A percentile compares a stretch with the other conserved stretches of the same genome.
Evolutionary conservation across 2,888 invertebrate species (phyloP).

Genomic region (Lithophane socia): DNA sequence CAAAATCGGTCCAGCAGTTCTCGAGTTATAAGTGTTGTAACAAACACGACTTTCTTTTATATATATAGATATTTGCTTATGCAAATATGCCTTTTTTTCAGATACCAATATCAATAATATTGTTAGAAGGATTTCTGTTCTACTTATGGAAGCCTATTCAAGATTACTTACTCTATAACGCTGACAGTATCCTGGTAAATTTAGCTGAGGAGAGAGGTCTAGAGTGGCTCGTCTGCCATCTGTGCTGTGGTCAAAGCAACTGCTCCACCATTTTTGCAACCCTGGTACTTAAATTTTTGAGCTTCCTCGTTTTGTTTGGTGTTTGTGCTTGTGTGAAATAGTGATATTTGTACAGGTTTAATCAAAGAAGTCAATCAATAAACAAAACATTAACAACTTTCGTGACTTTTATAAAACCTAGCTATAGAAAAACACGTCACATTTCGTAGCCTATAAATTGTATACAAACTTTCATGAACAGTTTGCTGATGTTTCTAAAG

Average conservation of each 20-base stretch:
- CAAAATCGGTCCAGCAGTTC: no score
- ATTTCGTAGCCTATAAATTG: neutral
- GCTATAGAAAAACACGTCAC: neutral
- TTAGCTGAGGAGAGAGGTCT: conserved; percentile 69
- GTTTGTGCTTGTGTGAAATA: conserved; percentile 64
- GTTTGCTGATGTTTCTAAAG: neutral
- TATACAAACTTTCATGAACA: neutral
- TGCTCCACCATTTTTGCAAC: conserved; percentile 73
- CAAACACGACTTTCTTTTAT: no score
- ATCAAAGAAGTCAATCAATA: conserved; percentile 10
- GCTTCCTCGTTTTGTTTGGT: conserved; percentile 71
- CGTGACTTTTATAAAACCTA: neutral
- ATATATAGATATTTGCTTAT: no score
- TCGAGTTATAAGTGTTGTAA: no score
- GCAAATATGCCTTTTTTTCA: conserved; percentile 71
- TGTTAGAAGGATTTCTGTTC: conserved; percentile 74
- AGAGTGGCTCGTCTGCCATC: conserved; percentile 77
- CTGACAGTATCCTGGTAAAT: conserved; percentile 76
- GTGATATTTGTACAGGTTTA: neutral
- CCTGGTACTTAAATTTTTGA: conserved; percentile 71
- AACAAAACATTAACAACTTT: neutral
- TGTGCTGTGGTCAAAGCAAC: conserved; percentile 74
- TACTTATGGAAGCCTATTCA: conserved; percentile 75
- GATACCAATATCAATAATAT: conserved; percentile 71
- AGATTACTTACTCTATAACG: conserved; percentile 69